These are phyloP conservation scores for Ibycter americanus DNA, from an alignment of 2,797 vertebrate genomes.

Conservation along the genomic window DNA sequence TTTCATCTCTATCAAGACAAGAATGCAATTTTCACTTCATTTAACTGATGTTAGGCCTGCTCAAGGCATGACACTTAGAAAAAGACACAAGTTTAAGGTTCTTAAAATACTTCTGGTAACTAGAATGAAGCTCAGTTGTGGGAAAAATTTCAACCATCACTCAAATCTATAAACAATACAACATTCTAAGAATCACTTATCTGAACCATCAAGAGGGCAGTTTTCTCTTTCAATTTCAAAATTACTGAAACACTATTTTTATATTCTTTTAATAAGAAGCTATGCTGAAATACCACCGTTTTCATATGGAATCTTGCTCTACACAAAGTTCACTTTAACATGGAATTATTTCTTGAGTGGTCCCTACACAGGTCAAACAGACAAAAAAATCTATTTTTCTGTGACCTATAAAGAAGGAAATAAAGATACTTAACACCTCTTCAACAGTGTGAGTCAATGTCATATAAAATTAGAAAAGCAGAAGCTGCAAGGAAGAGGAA, in stretches of 20 bases:
- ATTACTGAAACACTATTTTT: slow-evolving; percentile 15
- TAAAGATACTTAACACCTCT: slow-evolving; percentile 21
- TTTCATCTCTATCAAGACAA: slow-evolving; percentile 94
- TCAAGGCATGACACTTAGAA: slow-evolving; percentile 83
- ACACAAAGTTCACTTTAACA: slow-evolving; percentile 43
- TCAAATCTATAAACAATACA: slow-evolving; percentile 54
- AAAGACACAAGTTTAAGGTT: slow-evolving; percentile 83
- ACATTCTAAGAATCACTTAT: slow-evolving; percentile 48
- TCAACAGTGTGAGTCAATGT: background rate
- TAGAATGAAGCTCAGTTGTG: slow-evolving; percentile 75
- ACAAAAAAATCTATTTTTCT: background rate
- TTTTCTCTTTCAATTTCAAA: slow-evolving; percentile 40
- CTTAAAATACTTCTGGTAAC: slow-evolving; percentile 82
- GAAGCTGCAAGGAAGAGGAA: background rate
- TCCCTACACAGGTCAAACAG: background rate
- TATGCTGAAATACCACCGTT: background rate
- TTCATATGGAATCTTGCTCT: background rate
- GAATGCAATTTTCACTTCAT: slow-evolving; percentile 97
- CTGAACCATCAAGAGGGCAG: background rate
- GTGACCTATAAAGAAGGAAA: slow-evolving; percentile 12
- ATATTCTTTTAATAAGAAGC: slow-evolving; percentile 33
- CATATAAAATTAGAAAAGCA: background rate
- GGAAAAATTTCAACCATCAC: slow-evolving; percentile 52
- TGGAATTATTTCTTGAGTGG: background rate
- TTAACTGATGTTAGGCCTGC: slow-evolving; percentile 89